phyloP scores from a whole-genome alignment of 2,113 vertebrate species.

The Scolopax mira region DNA sequence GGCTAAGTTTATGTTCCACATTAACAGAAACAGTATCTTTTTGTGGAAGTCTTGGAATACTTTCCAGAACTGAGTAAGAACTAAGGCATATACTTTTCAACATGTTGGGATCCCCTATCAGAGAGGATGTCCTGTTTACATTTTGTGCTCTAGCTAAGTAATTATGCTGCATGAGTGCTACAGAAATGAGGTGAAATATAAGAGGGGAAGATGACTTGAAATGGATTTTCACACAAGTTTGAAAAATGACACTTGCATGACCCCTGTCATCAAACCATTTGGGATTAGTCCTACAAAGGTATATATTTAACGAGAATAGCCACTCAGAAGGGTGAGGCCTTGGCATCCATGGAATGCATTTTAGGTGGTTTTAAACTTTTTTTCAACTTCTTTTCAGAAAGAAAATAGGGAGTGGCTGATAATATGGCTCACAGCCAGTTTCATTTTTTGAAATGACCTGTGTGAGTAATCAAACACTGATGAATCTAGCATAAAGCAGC shows the following conservation, averaged over 20 bases:
- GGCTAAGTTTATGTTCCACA: slow-evolving; percentile 71
- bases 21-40: slow-evolving; percentile 66
- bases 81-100: slow-evolving; percentile 70
- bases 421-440: slow-evolving; percentile 29
- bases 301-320: slow-evolving; percentile 57
- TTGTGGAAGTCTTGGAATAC: slow-evolving; percentile 66
- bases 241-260: slow-evolving; percentile 74
- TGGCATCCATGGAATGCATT: slow-evolving; percentile 47
- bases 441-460: slow-evolving; percentile 46
- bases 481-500: neutral
- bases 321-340: slow-evolving; percentile 39
- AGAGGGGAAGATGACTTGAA: slow-evolving; percentile 61
- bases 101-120: slow-evolving; percentile 76
- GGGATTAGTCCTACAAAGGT: slow-evolving; percentile 67
- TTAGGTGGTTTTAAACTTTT: slow-evolving; percentile 28
- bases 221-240: slow-evolving; percentile 75
- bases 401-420: slow-evolving; percentile 27
- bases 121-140: slow-evolving; percentile 83
- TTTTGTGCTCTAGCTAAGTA: slow-evolving; percentile 67
- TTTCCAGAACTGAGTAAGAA: slow-evolving; percentile 73
- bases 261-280: slow-evolving; percentile 70
- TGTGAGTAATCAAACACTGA: slow-evolving; percentile 30
- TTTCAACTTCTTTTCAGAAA: slow-evolving; percentile 20
- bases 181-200: slow-evolving; percentile 68
- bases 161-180: slow-evolving; percentile 67